Percentiles rank a stretch among this genome's conserved stretches.
Conservation (phyloP, 2,888 invertebrate genomes). For the Caenorhabditis sp. region DNA sequence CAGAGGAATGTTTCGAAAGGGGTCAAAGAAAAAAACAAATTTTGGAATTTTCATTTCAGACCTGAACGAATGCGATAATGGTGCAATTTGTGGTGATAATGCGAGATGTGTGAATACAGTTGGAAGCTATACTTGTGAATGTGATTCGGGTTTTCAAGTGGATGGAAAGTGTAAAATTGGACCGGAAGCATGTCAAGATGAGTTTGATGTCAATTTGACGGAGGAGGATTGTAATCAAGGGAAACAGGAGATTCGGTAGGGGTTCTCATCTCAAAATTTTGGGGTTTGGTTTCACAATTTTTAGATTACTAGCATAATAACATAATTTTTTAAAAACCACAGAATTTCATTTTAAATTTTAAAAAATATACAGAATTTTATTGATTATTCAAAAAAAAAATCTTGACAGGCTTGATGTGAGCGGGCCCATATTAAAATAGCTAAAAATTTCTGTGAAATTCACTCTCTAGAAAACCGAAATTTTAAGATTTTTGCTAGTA, state of each 20-base stretch:
- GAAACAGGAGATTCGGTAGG: conserved; percentile 35
- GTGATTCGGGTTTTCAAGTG: conserved; percentile 43
- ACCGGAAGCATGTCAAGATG: conserved; percentile 44
- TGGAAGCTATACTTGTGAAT: conserved; percentile 74
- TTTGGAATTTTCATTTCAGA: conserved; percentile 74
- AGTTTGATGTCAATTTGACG: conserved; percentile 45
- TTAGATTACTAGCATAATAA: too few relatives aligned
- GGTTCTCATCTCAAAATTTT: too few relatives aligned
- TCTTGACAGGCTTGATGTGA: too few relatives aligned
- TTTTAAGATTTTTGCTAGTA: too few relatives aligned
- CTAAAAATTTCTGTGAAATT: too few relatives aligned
- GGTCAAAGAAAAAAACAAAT: not conserved
- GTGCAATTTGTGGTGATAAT: conserved; percentile 80
- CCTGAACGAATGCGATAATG: conserved; percentile 84
- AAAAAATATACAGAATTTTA: too few relatives aligned
- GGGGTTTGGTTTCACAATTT: too few relatives aligned
- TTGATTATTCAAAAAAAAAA: too few relatives aligned
- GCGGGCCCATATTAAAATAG: too few relatives aligned
- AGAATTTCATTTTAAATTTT: too few relatives aligned
- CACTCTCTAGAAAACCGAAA: too few relatives aligned
- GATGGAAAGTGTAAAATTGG: conserved; percentile 44
- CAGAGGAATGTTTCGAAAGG: not conserved
- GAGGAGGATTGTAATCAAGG: conserved; percentile 52
- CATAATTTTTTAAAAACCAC: too few relatives aligned
- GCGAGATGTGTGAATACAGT: conserved; percentile 88